Evolutionary conservation across 2,888 invertebrate species (phyloP).

Genomic region (Meiosimyza decipiens): DNA sequence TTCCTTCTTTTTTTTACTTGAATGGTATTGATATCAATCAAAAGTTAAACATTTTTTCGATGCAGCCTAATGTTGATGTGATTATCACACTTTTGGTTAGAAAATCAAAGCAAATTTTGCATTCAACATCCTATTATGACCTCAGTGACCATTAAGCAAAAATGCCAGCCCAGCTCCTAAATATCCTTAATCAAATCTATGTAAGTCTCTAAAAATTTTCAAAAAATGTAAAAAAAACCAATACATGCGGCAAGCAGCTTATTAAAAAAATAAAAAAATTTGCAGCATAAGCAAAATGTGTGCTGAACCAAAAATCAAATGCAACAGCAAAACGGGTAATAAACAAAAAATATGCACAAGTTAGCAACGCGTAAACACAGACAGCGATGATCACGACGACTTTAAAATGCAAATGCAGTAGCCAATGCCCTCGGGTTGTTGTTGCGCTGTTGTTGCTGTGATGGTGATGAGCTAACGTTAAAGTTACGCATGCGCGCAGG

Average conservation of each 20-base stretch:
- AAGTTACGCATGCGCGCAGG: conserved; percentile 29
- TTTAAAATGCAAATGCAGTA: conserved; percentile 62
- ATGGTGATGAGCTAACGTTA: conserved; percentile 35
- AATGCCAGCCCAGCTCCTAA: too few relatives aligned
- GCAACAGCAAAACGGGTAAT: conserved; percentile 16
- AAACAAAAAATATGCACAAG: conserved; percentile 36
- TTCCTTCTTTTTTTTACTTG: too few relatives aligned
- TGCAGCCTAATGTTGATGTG: too few relatives aligned
- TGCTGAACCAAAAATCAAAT: not conserved
- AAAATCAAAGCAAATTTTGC: too few relatives aligned
- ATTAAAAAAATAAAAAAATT: conserved; percentile 7
- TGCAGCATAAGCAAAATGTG: conserved; percentile 6
- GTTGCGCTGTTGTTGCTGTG: conserved; percentile 42
- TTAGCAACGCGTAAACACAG: conserved; percentile 36
- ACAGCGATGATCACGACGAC: conserved; percentile 17
- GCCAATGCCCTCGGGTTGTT: conserved; percentile 64
- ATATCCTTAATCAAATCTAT: too few relatives aligned
- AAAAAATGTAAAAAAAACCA: too few relatives aligned
- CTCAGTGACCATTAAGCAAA: too few relatives aligned
- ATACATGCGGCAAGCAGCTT: not conserved
- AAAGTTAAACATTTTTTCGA: too few relatives aligned
- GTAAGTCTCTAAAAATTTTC: too few relatives aligned
- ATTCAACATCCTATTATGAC: too few relatives aligned
- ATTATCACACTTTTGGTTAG: too few relatives aligned
- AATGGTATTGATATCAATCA: too few relatives aligned